These are phyloP conservation scores for Coendou prehensilis DNA, from an alignment of 2,797 vertebrate genomes.

Conservation along the genomic window DNA sequence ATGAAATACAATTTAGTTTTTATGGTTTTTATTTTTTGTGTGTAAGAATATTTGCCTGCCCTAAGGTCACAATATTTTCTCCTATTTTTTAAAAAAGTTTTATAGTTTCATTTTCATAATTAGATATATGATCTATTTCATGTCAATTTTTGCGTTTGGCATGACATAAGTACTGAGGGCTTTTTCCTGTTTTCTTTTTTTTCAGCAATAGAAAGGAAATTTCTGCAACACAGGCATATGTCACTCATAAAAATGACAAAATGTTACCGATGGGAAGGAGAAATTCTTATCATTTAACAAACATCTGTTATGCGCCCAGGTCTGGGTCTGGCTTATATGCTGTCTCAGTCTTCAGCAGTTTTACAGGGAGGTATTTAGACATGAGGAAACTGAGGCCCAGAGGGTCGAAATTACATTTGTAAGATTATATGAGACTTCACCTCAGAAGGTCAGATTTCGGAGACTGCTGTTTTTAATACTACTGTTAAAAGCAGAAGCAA, in stretches of 20 bases:
- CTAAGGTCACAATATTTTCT: neutral
- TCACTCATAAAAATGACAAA: neutral
- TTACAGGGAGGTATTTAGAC: neutral
- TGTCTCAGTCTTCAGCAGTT: neutral
- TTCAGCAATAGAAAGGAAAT: neutral
- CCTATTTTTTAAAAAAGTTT: constrained; percentile 3
- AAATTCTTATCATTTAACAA: neutral
- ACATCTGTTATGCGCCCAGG: neutral
- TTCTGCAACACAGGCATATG: neutral
- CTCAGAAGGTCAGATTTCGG: neutral
- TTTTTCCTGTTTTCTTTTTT: neutral
- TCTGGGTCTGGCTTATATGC: neutral
- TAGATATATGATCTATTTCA: neutral
- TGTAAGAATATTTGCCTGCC: neutral
- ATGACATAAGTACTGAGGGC: neutral
- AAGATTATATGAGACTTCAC: constrained; percentile 15
- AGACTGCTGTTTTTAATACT: neutral
- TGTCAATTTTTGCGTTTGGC: neutral
- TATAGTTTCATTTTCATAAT: neutral
- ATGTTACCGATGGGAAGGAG: neutral
- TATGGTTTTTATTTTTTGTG: neutral
- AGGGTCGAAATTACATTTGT: neutral
- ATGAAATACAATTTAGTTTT: neutral
- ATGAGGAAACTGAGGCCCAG: neutral
- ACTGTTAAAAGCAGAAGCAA: neutral